These are phyloP conservation scores for Drosophila lacteicornis DNA, from an alignment of 1,140 invertebrate genomes.

Conservation along the genomic window DNA sequence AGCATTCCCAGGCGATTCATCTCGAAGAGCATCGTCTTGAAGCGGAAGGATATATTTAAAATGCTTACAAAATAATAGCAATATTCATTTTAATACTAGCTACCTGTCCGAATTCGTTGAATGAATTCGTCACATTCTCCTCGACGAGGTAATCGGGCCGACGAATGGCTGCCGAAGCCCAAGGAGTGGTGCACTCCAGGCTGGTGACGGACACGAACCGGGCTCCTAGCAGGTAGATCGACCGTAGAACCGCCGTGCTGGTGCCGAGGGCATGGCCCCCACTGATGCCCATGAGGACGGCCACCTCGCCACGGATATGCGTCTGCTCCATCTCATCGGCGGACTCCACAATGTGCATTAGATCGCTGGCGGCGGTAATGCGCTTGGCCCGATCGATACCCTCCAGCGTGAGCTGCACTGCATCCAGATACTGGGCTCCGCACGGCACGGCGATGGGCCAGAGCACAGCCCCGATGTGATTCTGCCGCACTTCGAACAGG, in stretches of 20 bases:
- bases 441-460: slow-evolving; percentile 89
- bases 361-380: slow-evolving; percentile 86
- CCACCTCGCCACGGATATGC: slow-evolving; percentile 88
- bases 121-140: slow-evolving; percentile 81
- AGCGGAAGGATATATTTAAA: slow-evolving; percentile 37
- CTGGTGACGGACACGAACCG: slow-evolving; percentile 91
- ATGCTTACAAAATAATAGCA: too few relatives aligned
- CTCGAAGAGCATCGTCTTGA: slow-evolving; percentile 88
- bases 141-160: slow-evolving; percentile 74
- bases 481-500: slow-evolving; percentile 68
- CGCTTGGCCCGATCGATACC: slow-evolving; percentile 87
- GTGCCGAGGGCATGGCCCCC: slow-evolving; percentile 91
- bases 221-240: slow-evolving; percentile 90
- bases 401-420: slow-evolving; percentile 88
- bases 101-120: slow-evolving; percentile 86
- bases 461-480: slow-evolving; percentile 86
- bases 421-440: slow-evolving; percentile 87
- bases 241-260: slow-evolving; percentile 89
- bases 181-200: slow-evolving; percentile 90
- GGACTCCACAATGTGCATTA: slow-evolving; percentile 80
- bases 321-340: slow-evolving; percentile 87
- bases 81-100: neutral
- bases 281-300: slow-evolving; percentile 90
- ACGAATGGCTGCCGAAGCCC: slow-evolving; percentile 85
- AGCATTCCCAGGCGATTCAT: slow-evolving; percentile 92